Conservation (phyloP, 35 echinoderm and acorn worm genomes). For the Apostichopus californicus region DNA sequence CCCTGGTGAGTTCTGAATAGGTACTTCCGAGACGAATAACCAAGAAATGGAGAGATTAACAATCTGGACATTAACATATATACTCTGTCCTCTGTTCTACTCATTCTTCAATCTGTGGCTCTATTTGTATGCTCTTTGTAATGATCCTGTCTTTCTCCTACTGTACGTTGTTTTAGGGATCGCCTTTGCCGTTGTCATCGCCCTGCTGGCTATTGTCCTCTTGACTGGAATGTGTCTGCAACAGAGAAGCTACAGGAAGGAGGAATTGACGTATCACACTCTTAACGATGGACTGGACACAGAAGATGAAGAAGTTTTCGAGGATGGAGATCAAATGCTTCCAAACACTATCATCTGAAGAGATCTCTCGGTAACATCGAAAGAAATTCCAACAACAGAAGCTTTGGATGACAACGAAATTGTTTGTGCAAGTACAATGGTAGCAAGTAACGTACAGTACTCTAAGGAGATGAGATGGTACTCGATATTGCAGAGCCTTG, state of each 20-base stretch:
- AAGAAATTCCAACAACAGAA: too few relatives aligned
- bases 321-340: conserved; percentile 9
- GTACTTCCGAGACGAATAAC: too few relatives aligned
- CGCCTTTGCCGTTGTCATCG: conserved; percentile 3
- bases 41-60: too few relatives aligned
- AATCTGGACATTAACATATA: too few relatives aligned
- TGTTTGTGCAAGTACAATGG: too few relatives aligned
- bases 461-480: too few relatives aligned
- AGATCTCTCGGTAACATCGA: too few relatives aligned
- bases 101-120: background rate
- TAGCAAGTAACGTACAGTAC: too few relatives aligned
- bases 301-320: conserved; percentile 25
- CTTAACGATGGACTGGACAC: conserved; percentile 21
- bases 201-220: conserved; percentile 7
- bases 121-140: background rate
- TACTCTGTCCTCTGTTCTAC: too few relatives aligned
- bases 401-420: too few relatives aligned
- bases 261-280: background rate
- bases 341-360: conserved; percentile 19
- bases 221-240: conserved; percentile 25
- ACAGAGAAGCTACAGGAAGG: background rate
- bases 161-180: background rate
- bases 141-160: background rate
- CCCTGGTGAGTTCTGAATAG: too few relatives aligned
- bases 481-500: too few relatives aligned